phyloP scores from a whole-genome alignment of 2,113 vertebrate genomes.

The Orientallactaga bullata region DNA sequence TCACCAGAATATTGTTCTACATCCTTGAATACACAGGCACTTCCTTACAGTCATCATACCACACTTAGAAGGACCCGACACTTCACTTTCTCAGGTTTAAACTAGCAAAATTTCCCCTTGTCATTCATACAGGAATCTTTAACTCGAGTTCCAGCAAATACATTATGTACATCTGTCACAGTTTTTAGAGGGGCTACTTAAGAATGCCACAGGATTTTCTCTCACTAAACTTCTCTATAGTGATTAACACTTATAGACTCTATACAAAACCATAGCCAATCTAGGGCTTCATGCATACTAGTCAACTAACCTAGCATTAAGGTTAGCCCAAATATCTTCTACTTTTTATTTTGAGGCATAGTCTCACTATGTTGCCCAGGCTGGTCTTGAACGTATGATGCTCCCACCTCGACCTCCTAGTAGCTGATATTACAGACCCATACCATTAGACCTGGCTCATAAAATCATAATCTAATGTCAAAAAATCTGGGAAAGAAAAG shows the following conservation, averaged over 20 bases:
- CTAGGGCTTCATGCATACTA: not conserved
- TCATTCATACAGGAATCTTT: not conserved
- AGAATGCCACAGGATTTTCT: not conserved
- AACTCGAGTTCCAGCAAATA: not conserved
- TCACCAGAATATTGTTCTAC: not conserved
- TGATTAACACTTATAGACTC: not conserved
- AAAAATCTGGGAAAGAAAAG: conserved; percentile 11
- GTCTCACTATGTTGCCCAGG: not conserved
- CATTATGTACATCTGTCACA: not conserved
- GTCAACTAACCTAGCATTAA: not conserved
- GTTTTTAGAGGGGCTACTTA: not conserved
- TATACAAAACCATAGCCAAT: not conserved
- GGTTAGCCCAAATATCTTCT: not conserved
- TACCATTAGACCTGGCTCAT: not conserved
- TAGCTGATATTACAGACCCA: not conserved
- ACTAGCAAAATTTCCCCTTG: not conserved
- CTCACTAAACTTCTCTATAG: not conserved
- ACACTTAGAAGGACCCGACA: not conserved
- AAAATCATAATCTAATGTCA: not conserved
- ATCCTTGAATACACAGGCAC: not conserved
- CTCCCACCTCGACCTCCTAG: not conserved
- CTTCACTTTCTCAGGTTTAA: not conserved
- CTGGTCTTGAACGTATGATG: not conserved
- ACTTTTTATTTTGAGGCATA: not conserved
- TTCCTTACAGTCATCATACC: not conserved